Conservation (phyloP, 2,113 vertebrate genomes). For the Stomatorhinus ivindoensis region DNA sequence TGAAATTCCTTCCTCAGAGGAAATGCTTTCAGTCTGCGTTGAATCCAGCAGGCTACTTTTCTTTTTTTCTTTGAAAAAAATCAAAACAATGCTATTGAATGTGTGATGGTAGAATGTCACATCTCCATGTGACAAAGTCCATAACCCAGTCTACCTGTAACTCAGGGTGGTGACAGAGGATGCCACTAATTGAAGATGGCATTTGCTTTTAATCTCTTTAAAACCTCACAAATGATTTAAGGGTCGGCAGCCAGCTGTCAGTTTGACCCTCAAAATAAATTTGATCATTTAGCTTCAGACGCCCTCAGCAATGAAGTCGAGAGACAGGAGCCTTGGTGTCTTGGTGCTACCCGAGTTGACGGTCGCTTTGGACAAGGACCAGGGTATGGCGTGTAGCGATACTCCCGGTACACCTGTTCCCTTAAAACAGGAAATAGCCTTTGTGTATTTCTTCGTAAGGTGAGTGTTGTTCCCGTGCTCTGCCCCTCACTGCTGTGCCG, state of each 20-base stretch:
- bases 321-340: not conserved
- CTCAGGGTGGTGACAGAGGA: not conserved
- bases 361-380: not conserved
- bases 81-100: not conserved
- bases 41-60: not conserved
- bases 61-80: not conserved
- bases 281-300: constrained; percentile 28
- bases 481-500: no score
- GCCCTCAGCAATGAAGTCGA: constrained; percentile 16
- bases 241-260: constrained; percentile 1
- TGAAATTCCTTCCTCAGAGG: not conserved
- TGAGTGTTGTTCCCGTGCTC: not conserved
- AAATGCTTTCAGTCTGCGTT: not conserved
- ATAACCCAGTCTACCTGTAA: not conserved
- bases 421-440: not conserved
- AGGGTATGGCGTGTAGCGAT: not conserved
- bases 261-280: constrained; percentile 37
- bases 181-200: not conserved
- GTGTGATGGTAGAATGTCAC: not conserved
- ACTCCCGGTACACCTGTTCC: not conserved
- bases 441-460: not conserved
- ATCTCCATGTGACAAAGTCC: not conserved
- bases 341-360: not conserved
- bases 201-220: not conserved
- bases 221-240: not conserved